A percentile compares a stretch with the other conserved stretches of the same genome.
Conservation (phyloP, 2,797 vertebrate species). For the Rhynchotus rufescens region DNA sequence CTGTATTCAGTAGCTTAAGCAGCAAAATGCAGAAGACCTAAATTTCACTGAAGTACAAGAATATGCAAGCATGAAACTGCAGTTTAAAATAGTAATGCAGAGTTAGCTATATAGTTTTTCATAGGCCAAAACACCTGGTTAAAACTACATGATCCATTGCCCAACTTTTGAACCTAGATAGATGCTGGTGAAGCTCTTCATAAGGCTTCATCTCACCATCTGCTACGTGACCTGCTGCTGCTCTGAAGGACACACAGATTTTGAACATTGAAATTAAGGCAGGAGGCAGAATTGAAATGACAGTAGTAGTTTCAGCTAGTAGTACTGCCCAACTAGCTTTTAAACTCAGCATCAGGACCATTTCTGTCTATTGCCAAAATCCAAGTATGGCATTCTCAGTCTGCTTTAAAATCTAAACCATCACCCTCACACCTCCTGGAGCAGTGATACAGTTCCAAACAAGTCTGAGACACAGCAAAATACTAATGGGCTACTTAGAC, state of each 20-base stretch:
- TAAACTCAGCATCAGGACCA: not conserved
- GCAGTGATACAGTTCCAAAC: not conserved
- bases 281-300: not conserved
- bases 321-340: not conserved
- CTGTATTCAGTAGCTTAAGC: not conserved
- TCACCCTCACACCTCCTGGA: not conserved
- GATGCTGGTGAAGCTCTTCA: not conserved
- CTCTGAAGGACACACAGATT: not conserved
- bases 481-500: not conserved
- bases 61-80: not conserved
- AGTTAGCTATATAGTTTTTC: not conserved
- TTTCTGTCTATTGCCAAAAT: not conserved
- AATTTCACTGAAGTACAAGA: not conserved
- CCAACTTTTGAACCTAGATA: not conserved
- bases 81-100: not conserved
- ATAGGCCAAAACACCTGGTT: not conserved
- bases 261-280: not conserved
- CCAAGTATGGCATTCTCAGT: not conserved
- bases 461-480: conserved; percentile 5
- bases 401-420: not conserved
- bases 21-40: not conserved
- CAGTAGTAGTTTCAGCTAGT: not conserved
- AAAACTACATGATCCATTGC: not conserved
- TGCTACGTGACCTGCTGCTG: not conserved
- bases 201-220: not conserved